A percentile compares a stretch with the other conserved stretches of the same genome.
phyloP scores from a whole-genome alignment of 2,888 invertebrate species.

The Rhyacophila evoluta region DNA sequence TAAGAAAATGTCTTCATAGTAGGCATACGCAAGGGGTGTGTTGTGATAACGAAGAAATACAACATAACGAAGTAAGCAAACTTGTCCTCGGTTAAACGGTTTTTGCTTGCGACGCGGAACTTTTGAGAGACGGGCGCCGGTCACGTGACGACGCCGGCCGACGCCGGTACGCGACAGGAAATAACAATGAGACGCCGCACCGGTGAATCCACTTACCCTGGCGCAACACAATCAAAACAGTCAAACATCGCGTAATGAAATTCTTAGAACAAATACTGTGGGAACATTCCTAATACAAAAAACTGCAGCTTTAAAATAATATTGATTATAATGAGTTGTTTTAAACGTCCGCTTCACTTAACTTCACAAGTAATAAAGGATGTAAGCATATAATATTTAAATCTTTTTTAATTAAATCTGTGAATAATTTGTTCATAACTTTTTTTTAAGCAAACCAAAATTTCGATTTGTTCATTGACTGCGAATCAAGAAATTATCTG shows the following conservation, averaged over 20 bases:
- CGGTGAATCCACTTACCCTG: not conserved
- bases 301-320: too few species aligned
- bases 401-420: too few species aligned
- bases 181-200: constrained; percentile 22
- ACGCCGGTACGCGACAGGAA: constrained; percentile 20
- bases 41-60: not conserved
- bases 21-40: not conserved
- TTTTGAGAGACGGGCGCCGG: not conserved
- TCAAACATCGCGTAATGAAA: constrained; percentile 57
- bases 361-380: too few species aligned
- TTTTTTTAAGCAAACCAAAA: too few species aligned
- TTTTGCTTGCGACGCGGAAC: not conserved
- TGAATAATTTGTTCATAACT: too few species aligned
- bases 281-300: not conserved
- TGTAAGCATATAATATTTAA: too few species aligned
- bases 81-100: not conserved
- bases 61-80: not conserved
- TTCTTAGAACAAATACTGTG: not conserved
- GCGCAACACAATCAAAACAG: constrained; percentile 57
- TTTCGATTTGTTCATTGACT: too few species aligned
- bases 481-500: too few species aligned
- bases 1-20: too few species aligned
- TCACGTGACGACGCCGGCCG: constrained; percentile 6
- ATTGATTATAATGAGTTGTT: too few species aligned
- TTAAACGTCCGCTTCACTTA: too few species aligned